Percentiles rank a stretch among this genome's conserved stretches.
Evolutionary conservation across 2,888 invertebrate species (phyloP).

Genomic region (Drosophila peninsularis): DNA sequence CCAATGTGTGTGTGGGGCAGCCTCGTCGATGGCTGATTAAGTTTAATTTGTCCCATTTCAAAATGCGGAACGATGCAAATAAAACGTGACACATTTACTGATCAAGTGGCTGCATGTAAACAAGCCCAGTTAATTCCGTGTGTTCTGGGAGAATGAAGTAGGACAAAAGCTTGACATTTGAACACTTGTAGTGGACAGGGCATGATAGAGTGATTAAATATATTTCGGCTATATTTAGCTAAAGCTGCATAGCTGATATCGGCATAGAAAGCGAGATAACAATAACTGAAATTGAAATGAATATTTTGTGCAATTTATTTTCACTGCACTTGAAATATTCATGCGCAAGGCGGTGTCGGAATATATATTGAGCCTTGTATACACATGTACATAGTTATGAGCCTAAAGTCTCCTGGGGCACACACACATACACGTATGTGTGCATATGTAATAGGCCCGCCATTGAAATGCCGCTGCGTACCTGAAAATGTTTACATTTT

Average conservation of each 20-base stretch:
- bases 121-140: constrained; percentile 1
- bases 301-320: constrained; percentile 66
- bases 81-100: constrained; percentile 28
- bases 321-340: constrained; percentile 73
- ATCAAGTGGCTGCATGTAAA: background rate
- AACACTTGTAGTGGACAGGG: no score
- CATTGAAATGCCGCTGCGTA: constrained; percentile 37
- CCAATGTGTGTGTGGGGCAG: constrained; percentile 3
- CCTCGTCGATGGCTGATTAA: constrained; percentile 37
- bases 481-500: constrained; percentile 49
- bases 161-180: background rate
- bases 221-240: background rate
- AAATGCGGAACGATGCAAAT: constrained; percentile 23
- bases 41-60: constrained; percentile 34
- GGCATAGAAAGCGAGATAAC: constrained; percentile 4
- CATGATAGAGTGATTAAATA: background rate
- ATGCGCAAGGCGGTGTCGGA: constrained; percentile 39
- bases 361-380: constrained; percentile 9
- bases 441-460: constrained; percentile 60
- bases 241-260: background rate
- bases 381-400: constrained; percentile 39
- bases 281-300: constrained; percentile 69
- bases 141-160: background rate
- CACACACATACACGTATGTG: constrained; percentile 16
- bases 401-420: constrained; percentile 46